phyloP scores from a whole-genome alignment of 2,888 invertebrate species.

The Xestia sexstrigata region DNA sequence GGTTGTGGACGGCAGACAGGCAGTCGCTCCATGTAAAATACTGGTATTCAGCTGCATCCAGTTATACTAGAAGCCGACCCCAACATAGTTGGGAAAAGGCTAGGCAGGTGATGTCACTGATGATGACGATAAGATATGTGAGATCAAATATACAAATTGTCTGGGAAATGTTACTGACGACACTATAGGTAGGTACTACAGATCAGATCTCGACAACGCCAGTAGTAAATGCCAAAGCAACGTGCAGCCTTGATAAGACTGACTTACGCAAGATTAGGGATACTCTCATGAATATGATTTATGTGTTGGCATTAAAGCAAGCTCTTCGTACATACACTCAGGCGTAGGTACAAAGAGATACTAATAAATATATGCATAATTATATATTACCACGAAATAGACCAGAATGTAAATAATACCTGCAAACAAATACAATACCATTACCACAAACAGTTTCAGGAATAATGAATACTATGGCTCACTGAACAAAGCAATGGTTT shows the following conservation, averaged over 20 bases:
- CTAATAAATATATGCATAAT: neutral
- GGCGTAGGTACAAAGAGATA: neutral
- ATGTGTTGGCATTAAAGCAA: constrained; percentile 1
- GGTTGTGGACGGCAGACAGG: too few relatives aligned
- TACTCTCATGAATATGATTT: constrained; percentile 9
- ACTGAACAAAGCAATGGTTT: constrained; percentile 8
- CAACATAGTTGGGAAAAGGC: too few relatives aligned
- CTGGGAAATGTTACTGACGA: neutral
- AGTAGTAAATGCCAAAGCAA: constrained; percentile 10
- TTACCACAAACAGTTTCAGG: constrained; percentile 25
- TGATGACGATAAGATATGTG: neutral
- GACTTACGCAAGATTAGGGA: neutral
- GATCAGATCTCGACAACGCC: neutral
- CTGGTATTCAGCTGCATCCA: too few relatives aligned
- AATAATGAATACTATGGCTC: constrained; percentile 4
- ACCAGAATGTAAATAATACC: constrained; percentile 10
- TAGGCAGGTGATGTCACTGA: too few relatives aligned
- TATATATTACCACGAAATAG: neutral
- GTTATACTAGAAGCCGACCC: too few relatives aligned
- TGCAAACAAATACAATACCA: constrained; percentile 15
- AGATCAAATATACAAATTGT: neutral
- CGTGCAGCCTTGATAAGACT: constrained; percentile 4
- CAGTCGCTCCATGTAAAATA: too few relatives aligned
- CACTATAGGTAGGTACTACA: too few relatives aligned
- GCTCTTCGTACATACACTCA: neutral